These are phyloP conservation scores for Butorides virescens DNA, from an alignment of 2,113 vertebrate genomes.

Conservation along the genomic window DNA sequence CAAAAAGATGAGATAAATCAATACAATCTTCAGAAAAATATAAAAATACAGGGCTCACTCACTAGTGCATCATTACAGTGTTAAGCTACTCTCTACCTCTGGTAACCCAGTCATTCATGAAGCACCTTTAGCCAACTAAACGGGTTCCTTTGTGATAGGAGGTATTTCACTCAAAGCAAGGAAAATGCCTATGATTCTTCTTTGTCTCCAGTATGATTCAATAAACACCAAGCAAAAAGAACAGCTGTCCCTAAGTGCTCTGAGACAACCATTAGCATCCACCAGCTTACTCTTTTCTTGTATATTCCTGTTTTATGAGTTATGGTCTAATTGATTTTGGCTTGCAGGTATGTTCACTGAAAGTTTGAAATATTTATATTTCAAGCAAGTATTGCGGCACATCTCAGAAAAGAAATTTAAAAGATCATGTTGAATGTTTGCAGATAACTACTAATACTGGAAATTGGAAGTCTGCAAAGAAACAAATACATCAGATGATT, in stretches of 20 bases:
- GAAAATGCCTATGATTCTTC: neutral
- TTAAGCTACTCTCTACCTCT: neutral
- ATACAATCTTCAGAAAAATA: neutral
- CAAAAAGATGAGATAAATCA: neutral
- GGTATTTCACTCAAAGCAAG: neutral
- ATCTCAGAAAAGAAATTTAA: neutral
- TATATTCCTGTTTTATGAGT: neutral
- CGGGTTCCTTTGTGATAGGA: neutral
- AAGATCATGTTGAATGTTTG: neutral
- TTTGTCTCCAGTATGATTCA: neutral
- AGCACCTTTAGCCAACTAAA: neutral
- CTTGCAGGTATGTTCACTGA: neutral
- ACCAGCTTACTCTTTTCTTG: neutral
- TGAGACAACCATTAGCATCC: neutral
- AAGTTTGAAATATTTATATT: neutral
- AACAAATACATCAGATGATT: neutral
- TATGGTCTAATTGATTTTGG: neutral
- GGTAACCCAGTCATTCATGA: neutral
- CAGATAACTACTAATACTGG: neutral
- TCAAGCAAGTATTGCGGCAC: neutral
- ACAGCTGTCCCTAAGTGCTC: neutral
- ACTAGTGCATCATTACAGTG: neutral
- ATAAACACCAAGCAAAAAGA: neutral
- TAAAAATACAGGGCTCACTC: neutral
- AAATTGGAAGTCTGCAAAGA: neutral